Evolutionary conservation across 2,113 vertebrate genomes (phyloP).

Genomic region (Antechinus flavipes): DNA sequence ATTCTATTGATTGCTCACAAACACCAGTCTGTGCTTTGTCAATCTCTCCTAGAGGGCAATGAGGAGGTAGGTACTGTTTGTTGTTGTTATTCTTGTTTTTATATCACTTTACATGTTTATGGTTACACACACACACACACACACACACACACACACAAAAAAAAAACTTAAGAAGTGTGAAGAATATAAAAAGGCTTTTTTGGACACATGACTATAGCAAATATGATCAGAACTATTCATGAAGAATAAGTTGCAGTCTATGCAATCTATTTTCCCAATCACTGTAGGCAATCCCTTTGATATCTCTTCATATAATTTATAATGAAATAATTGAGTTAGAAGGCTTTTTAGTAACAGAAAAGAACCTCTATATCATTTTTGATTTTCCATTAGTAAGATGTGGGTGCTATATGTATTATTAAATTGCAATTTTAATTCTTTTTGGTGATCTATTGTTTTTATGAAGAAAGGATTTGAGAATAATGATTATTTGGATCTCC

Average conservation of each 20-base stretch:
- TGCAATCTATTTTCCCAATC: neutral
- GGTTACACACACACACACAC: neutral
- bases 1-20: neutral
- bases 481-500: neutral
- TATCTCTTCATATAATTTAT: constrained; percentile 9
- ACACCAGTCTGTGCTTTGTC: neutral
- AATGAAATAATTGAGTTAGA: constrained; percentile 13
- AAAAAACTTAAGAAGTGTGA: neutral
- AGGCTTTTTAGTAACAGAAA: neutral
- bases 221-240: constrained; percentile 27
- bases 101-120: neutral
- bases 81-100: neutral
- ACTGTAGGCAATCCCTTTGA: constrained; percentile 38
- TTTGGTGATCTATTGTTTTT: neutral
- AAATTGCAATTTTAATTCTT: constrained; percentile 16
- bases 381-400: constrained; percentile 8
- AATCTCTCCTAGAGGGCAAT: neutral
- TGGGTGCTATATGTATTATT: constrained; percentile 19
- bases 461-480: neutral
- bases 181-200: neutral
- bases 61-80: neutral
- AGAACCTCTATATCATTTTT: neutral
- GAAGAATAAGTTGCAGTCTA: constrained; percentile 32
- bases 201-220: constrained; percentile 11
- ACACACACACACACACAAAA: neutral